Evolutionary conservation across 30 jellyfish, hydroid and myxozoan species (phyloP).

Genomic region (Nemopilema nomurai): DNA sequence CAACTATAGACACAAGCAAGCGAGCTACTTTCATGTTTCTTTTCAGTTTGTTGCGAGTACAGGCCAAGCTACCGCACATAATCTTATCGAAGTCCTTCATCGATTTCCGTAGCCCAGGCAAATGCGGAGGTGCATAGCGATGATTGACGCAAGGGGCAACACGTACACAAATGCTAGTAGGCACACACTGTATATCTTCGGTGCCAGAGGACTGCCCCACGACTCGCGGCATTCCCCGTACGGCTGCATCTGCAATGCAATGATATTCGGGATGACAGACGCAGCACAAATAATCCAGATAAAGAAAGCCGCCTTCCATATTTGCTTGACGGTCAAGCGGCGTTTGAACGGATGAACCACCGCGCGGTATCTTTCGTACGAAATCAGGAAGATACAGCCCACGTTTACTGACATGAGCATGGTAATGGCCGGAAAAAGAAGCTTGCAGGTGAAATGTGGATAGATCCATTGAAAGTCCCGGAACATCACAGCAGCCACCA

Average conservation of each 20-base stretch:
- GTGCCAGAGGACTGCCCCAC: constrained; percentile 25
- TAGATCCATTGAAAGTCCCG: constrained; percentile 45
- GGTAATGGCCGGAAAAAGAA: constrained; percentile 41
- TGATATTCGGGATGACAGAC: constrained; percentile 27
- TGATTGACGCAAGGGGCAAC: constrained; percentile 25
- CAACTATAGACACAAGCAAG: constrained; percentile 12
- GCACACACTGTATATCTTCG: constrained; percentile 43
- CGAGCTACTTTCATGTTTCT: constrained; percentile 22
- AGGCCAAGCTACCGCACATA: background rate
- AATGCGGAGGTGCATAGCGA: constrained; percentile 29
- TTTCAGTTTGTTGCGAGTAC: background rate
- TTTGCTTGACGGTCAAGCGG: constrained; percentile 11
- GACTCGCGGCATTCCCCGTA: constrained; percentile 42
- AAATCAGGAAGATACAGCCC: constrained; percentile 39
- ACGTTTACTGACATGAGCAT: constrained; percentile 43
- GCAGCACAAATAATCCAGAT: constrained; percentile 27
- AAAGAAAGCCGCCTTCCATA: background rate
- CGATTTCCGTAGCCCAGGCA: constrained; percentile 1
- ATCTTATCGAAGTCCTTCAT: background rate
- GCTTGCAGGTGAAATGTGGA: constrained; percentile 48
- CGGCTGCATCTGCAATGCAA: constrained; percentile 29
- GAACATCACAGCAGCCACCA: constrained; percentile 41
- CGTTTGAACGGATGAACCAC: constrained; percentile 51
- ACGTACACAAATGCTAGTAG: constrained; percentile 26
- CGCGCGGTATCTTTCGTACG: constrained; percentile 62